phyloP scores from a whole-genome alignment of 2,113 vertebrate genomes.

The Aspiorhynchus laticeps region DNA sequence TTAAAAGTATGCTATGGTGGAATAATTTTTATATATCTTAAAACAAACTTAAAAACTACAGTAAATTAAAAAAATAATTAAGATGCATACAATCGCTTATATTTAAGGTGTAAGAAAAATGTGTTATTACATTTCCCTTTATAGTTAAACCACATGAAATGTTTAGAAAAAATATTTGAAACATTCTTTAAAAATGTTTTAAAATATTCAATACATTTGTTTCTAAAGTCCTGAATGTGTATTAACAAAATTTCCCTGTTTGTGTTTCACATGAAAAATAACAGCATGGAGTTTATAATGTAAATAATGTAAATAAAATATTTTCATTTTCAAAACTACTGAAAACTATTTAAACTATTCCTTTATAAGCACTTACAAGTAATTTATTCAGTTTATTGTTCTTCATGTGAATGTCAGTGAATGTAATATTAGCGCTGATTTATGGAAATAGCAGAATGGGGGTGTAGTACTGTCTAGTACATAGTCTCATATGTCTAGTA shows the following conservation, averaged over 20 bases:
- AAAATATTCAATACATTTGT: no score
- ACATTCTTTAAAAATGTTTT: background rate
- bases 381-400: background rate
- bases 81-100: background rate
- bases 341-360: background rate
- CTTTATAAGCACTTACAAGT: background rate
- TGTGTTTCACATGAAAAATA: background rate
- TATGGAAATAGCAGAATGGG: background rate
- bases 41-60: background rate
- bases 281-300: background rate
- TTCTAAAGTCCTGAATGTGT: background rate
- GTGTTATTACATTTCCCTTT: background rate
- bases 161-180: background rate
- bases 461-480: slow-evolving; percentile 17
- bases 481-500: slow-evolving; percentile 61
- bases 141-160: background rate
- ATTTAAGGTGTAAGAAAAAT: background rate
- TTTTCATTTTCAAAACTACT: background rate
- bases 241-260: background rate
- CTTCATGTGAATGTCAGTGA: background rate
- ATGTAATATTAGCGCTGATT: background rate
- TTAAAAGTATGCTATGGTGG: no score
- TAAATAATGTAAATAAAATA: background rate
- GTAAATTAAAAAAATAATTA: background rate
- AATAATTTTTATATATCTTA: no score